Evolutionary conservation across 2,888 invertebrate species (phyloP).

Genomic region (Caenorhabditis sinica): DNA sequence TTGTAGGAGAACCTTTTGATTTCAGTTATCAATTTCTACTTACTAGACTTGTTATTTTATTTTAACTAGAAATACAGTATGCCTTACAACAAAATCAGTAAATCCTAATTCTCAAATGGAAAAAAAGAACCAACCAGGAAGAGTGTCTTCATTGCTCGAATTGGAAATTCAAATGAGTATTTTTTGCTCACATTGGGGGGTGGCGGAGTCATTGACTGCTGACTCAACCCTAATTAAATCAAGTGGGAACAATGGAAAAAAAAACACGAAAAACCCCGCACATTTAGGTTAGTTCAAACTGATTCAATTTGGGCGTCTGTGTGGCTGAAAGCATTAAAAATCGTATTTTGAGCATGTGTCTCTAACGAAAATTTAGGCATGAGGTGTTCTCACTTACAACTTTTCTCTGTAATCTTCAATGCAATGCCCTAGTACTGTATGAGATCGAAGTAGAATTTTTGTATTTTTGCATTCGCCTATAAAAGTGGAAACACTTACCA

Average conservation of each 20-base stretch:
- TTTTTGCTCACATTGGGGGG: not conserved
- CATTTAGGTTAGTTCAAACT: not conserved
- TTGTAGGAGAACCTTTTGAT: not conserved
- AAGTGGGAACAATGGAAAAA: not conserved
- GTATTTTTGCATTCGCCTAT: too few species aligned
- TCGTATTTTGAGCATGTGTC: not conserved
- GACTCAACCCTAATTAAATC: conserved; percentile 22
- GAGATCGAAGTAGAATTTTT: too few species aligned
- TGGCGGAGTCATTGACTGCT: conserved; percentile 9
- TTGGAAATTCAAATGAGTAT: conserved; percentile 15
- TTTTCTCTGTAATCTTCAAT: too few species aligned
- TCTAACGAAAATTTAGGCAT: not conserved
- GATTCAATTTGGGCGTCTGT: not conserved
- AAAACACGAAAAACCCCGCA: not conserved
- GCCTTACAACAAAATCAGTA: not conserved
- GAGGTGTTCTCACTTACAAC: too few species aligned
- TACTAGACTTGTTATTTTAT: not conserved
- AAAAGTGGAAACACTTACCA: too few species aligned
- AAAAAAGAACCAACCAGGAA: conserved; percentile 12
- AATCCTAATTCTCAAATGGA: not conserved
- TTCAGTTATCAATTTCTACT: not conserved
- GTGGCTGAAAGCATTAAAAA: not conserved
- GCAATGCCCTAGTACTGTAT: too few species aligned
- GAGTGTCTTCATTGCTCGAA: conserved; percentile 1
- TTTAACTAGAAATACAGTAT: too few species aligned